Evolutionary conservation across 2,888 invertebrate species (phyloP), one percentile per base, ranked within the genome.

Genomic region (Coleophora deauratella): DNA sequence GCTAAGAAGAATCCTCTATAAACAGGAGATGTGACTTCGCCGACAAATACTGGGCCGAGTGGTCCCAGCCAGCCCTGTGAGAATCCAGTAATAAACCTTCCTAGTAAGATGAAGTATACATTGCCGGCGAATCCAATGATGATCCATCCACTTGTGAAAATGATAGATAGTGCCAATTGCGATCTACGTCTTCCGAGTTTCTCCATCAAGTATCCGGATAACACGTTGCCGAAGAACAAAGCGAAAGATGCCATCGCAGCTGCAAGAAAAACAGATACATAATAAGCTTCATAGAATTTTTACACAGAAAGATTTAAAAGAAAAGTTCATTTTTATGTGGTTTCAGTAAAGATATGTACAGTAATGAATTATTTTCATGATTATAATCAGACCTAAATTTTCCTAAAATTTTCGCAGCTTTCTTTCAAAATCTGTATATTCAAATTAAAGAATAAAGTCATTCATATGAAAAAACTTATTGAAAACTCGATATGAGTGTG

Each of bases 1-100:
- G 91, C 88, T 47, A 91, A 73, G 33, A 91, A 82, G 12, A 89
- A 71, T 15, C 92, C 91, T 54, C 93, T 86, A 40, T 89, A 85
- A 33, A 74, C 77, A 0, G 89, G 91, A 33, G 88, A 76, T 42
- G 87, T 86, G 31, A 87, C 87, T 73, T 90, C 90, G 39, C 88
- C 88, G 10, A 89, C 82, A 59, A 88, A 90, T 3, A 90, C 88
- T 10, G 89, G 84, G 1, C 82, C 84, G 1, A 88, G 64, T 1
- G 89, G 79, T 0, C 88, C 88, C 0, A 88, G 65, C 66, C 90
- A 76, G 3, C 91, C 91, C 51, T 87, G 86, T 52, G 87, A 82
- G 44, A 88, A 59, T 35, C 89, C 89, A 43, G 88, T 87, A 38
- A 88, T 70, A 42, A 89, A 84, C 56, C 90, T 79, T 35, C 89